Percentiles rank a stretch among this genome's conserved stretches.
Evolutionary conservation across 2,888 invertebrate genomes (phyloP).

Genomic region (Ommatoiulus sabulosus): DNA sequence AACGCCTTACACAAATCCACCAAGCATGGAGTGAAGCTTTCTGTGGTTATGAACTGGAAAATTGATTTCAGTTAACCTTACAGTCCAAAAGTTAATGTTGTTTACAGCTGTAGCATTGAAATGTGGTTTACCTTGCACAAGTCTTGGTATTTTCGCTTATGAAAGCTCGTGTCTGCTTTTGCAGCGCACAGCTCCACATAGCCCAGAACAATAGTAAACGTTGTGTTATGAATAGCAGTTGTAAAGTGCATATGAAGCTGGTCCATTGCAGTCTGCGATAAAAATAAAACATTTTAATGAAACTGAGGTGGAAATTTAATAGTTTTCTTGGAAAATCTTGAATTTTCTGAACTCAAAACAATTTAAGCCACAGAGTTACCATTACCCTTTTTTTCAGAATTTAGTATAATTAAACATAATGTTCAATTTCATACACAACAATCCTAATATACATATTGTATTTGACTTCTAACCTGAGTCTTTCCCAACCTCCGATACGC

Average conservation of each 20-base stretch:
- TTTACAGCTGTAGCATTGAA: not conserved
- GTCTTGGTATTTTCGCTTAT: constrained; percentile 82
- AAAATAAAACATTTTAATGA: not conserved
- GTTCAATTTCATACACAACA: too few relatives aligned
- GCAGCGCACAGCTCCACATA: constrained; percentile 71
- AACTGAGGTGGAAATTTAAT: not conserved
- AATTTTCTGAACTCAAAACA: too few relatives aligned
- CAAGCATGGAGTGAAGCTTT: constrained; percentile 80
- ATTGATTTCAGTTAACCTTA: not conserved
- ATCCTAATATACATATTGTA: too few relatives aligned
- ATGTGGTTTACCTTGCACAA: constrained; percentile 74
- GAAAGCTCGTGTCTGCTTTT: constrained; percentile 64
- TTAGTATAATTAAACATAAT: too few relatives aligned
- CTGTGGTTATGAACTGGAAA: constrained; percentile 71
- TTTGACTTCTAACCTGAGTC: constrained; percentile 71
- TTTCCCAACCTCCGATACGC: constrained; percentile 92
- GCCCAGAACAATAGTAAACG: constrained; percentile 69
- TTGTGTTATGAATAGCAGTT: constrained; percentile 80
- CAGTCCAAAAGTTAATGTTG: not conserved
- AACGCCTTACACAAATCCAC: constrained; percentile 87
- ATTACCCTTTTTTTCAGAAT: too few relatives aligned
- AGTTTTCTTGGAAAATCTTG: too few relatives aligned
- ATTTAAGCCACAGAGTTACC: too few relatives aligned
- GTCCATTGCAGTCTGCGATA: constrained; percentile 85
- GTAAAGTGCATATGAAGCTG: constrained; percentile 95